These are phyloP conservation scores for Sarcophaga carnaria DNA, from an alignment of 2,888 invertebrate genomes.

Conservation along the genomic window DNA sequence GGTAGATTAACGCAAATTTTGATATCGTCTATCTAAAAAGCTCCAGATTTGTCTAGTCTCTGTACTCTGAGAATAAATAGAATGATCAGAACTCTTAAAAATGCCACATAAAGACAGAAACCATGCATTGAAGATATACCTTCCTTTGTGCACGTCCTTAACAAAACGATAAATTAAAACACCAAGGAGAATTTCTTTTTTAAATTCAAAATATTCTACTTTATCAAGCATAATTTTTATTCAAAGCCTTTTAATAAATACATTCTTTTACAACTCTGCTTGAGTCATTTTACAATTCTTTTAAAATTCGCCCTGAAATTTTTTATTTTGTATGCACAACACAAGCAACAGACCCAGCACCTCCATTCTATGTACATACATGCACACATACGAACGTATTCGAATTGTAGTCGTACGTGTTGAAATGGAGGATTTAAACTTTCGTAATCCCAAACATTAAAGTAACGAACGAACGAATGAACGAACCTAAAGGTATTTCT, in stretches of 20 bases:
- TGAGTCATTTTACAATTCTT: neutral
- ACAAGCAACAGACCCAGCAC: conserved; percentile 34
- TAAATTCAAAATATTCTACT: neutral
- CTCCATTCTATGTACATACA: conserved; percentile 34
- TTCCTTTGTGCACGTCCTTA: too few species aligned
- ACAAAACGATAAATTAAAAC: too few species aligned
- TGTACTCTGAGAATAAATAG: too few species aligned
- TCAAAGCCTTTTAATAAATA: neutral
- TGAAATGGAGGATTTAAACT: conserved; percentile 28
- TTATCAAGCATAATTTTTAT: neutral
- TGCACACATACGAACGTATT: conserved; percentile 4
- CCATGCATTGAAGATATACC: too few species aligned
- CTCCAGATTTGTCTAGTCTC: too few species aligned
- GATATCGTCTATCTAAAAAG: too few species aligned
- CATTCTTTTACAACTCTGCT: neutral
- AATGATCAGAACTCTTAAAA: too few species aligned
- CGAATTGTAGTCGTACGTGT: conserved; percentile 7
- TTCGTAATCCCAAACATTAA: conserved; percentile 15
- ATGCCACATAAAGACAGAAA: too few species aligned
- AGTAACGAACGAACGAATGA: neutral
- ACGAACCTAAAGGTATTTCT: conserved; percentile 39
- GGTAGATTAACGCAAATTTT: too few species aligned
- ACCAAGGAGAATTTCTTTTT: too few species aligned
- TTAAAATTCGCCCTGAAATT: conserved; percentile 2
- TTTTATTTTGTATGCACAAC: conserved; percentile 62